Conservation (phyloP, 2,797 vertebrate genomes). For the Toxotes lorentzi region DNA sequence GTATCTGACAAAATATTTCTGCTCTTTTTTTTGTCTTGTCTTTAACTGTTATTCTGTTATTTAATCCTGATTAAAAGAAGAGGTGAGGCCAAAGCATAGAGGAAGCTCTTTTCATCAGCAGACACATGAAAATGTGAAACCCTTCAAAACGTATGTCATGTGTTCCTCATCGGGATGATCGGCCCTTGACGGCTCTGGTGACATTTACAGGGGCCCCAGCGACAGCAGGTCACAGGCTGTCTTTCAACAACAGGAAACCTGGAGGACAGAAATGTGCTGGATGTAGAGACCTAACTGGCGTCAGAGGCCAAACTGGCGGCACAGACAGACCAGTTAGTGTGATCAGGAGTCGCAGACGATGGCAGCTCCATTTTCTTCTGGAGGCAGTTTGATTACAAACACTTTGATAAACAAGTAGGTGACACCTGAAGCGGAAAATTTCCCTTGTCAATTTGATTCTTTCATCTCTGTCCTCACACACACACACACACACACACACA, state of each 20-base stretch:
- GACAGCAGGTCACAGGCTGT: slow-evolving; percentile 42
- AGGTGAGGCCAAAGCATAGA: slow-evolving; percentile 4
- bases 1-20: no score
- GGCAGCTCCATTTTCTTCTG: slow-evolving; percentile 34
- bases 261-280: slow-evolving; percentile 17
- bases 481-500: slow-evolving; percentile 11
- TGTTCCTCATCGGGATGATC: slow-evolving; percentile 10
- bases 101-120: slow-evolving; percentile 23
- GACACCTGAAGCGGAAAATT: slow-evolving; percentile 61
- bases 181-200: slow-evolving; percentile 30
- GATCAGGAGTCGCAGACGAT: slow-evolving; percentile 17
- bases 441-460: slow-evolving; percentile 54
- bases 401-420: slow-evolving; percentile 62
- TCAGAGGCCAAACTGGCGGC: slow-evolving; percentile 2
- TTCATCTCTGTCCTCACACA: slow-evolving; percentile 8
- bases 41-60: no score
- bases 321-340: slow-evolving; percentile 3
- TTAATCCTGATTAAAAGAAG: neutral
- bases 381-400: slow-evolving; percentile 57
- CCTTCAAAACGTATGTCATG: neutral
- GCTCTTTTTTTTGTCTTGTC: no score
- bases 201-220: slow-evolving; percentile 44
- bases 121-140: slow-evolving; percentile 38
- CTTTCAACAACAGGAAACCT: slow-evolving; percentile 20
- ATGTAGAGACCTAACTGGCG: neutral